Base-by-base conservation (phyloP, 1,140 invertebrate genomes). In the Platorchestia sp. region DNA sequence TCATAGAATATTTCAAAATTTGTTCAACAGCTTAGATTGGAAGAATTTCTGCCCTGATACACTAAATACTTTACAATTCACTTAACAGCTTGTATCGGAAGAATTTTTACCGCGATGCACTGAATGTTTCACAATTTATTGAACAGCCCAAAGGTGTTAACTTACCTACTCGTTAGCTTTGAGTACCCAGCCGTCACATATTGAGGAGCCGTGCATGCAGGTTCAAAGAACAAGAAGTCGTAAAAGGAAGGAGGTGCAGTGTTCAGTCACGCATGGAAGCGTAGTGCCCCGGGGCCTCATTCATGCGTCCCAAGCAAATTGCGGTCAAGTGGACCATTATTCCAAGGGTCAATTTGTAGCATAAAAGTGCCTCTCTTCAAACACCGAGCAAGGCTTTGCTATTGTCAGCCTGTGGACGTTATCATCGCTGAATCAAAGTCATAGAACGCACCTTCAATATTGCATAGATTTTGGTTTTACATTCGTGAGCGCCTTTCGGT, bases 311-410 rank as follows among this genome's bases (percentile, higher is more conserved):
- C 87, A 44, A 14, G 6, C 87, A 89, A 89, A 89, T 89, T 89
- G 87, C 87, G 87, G n/a, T 89, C 87, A 89, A 89, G 87, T 89
- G 87, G 87, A 42, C 87, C n/a, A 89, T 89, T 89, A 89, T 89
- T 44, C 27, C 14, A 89, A 89, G 87, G 41, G 87, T 41, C 43
- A 41, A 44, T 42, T 44, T 89, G 87, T 41, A 10, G 43, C n/a
- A 89, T 89, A 14, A 89, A 89, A 89, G 87, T 89, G 87, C 87
- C 43, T 89, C 87, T 89, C 41, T 41, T 89, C 87, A 89, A 89
- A 89, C 87, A 89, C 87, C 27, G 59, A 1, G 59, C 7, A 75
- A 75, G 59, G 59, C 7, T 75, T 75, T 75, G 59, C 59, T 75
- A 75, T 75, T 75, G 59, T 75, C 59, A 75, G 59, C 36, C 59